Conservation (phyloP, 2,888 invertebrate species). For the Athripsodes cinereus region DNA sequence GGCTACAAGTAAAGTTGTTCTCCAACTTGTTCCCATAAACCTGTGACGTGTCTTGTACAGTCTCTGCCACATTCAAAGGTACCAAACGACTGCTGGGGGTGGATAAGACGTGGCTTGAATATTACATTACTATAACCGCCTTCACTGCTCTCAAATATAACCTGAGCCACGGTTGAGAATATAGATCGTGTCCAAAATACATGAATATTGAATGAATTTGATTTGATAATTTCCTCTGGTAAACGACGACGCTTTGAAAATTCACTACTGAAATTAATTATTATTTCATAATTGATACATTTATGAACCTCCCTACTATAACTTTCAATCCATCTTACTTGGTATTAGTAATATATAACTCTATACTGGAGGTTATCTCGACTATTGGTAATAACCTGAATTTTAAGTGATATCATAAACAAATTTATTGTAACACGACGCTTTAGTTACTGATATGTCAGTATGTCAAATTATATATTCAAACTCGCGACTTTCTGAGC, state of each 20-base stretch:
- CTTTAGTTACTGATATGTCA: no score
- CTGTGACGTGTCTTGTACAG: conserved; percentile 27
- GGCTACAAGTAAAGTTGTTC: conserved; percentile 21
- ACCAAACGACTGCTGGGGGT: neutral
- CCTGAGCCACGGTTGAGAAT: neutral
- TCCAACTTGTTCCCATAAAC: conserved; percentile 26
- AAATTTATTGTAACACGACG: no score
- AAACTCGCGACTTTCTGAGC: no score
- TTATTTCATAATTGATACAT: no score
- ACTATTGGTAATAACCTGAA: no score
- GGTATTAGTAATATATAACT: neutral
- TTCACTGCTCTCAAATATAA: neutral
- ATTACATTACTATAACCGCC: neutral
- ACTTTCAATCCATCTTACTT: no score
- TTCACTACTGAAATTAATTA: no score
- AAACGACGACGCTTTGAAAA: neutral
- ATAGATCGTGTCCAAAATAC: neutral
- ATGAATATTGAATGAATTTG: conserved; percentile 1
- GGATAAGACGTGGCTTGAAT: neutral
- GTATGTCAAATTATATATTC: no score
- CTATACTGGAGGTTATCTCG: no score
- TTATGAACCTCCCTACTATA: conserved; percentile 7
- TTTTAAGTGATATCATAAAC: no score
- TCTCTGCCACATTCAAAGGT: conserved; percentile 1
- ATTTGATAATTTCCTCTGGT: neutral